phyloP scores from a whole-genome alignment of 2,797 vertebrate genomes.

The Acestrorhynchus altus region DNA sequence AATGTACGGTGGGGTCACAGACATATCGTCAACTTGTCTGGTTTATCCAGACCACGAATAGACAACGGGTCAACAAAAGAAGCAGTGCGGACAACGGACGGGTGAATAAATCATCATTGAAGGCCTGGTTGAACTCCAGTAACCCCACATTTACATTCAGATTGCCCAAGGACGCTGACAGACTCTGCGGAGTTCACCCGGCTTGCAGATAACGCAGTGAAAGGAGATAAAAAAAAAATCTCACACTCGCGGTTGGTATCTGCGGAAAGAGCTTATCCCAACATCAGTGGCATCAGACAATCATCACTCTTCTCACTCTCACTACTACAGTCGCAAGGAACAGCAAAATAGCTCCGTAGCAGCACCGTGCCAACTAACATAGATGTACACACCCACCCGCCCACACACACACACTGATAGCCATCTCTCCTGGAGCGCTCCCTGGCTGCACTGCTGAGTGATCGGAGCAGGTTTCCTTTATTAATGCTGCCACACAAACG shows the following conservation, averaged over 20 bases:
- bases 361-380: not conserved
- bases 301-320: slow-evolving; percentile 4
- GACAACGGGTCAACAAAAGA: not conserved
- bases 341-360: not conserved
- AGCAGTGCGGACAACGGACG: not conserved
- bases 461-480: not conserved
- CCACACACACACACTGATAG: not conserved
- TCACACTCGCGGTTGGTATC: not conserved
- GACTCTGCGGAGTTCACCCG: slow-evolving; percentile 4
- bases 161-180: slow-evolving; percentile 3
- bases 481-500: too few relatives aligned
- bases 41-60: not conserved
- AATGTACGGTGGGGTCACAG: not conserved
- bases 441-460: not conserved
- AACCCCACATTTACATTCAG: slow-evolving; percentile 3
- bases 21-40: not conserved
- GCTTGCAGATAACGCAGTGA: not conserved
- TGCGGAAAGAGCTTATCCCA: not conserved
- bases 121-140: not conserved
- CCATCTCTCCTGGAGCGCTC: not conserved
- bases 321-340: not conserved
- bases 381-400: not conserved
- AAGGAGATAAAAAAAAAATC: not conserved
- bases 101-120: slow-evolving; percentile 12
- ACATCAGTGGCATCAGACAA: not conserved